Base-by-base conservation (phyloP, 2,113 vertebrate genomes). In the Psophia crepitans region DNA sequence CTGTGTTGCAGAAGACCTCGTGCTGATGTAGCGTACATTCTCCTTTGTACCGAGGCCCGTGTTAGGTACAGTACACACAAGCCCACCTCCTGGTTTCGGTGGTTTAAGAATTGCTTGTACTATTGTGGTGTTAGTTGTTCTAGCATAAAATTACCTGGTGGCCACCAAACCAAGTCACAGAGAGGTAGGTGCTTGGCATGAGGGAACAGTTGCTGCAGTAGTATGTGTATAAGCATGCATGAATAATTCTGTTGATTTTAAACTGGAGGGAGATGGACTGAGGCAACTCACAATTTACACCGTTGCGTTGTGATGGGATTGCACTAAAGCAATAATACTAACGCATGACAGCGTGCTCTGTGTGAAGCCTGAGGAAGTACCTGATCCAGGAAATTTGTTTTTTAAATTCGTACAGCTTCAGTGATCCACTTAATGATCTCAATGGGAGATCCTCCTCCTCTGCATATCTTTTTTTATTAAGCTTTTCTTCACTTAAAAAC, bases 161-260 rank as follows among this genome's bases (percentile, higher is more conserved):
- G 28, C 9, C 32, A 57, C 15, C 8, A 70, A 39, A 39, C 9
- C 48, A 16, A 78, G 61, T 56, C 17, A 68, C 22, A 6, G 3
- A 6, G 30, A 75, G 26, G 8, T 1, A 3, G 1, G 10, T 35
- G 21, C n/a, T 43, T 24, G 44, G 44, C 0, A 0, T 28, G 23
- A 86, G 46, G 53, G 33, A 69, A 2, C 3, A 17, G 16, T 53
- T 54, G 6, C 17, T 51, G 9, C 11, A 5, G 14, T 16, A 28
- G 51, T 30, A 44, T 6, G 3, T 44, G 1, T 2, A 8, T 51
- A 19, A 9, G 19, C 5, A 4, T 22, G 3, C 24, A 11, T 18
- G 44, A 71, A 0, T 54, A 32, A 35, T 44, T 66, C 41, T 63
- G 15, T 64, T 58, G 39, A 39, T 69, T 28, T 80, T 69, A 30